phyloP scores from a whole-genome alignment of 2,113 vertebrate species.

The Bos javanicus region DNA sequence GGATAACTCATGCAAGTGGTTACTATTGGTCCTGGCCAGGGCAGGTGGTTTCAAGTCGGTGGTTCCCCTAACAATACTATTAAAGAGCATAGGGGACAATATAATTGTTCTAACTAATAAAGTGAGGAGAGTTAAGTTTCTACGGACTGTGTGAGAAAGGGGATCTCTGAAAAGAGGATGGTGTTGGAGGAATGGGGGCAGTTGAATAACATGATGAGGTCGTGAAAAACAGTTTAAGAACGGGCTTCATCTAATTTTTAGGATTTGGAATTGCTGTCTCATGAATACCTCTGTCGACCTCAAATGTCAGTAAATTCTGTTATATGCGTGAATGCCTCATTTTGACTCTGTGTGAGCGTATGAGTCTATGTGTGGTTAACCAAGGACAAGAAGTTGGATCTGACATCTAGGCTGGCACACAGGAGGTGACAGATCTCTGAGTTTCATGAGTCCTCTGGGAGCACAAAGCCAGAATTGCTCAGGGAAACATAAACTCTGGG shows the following conservation, averaged over 20 bases:
- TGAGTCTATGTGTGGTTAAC: not conserved
- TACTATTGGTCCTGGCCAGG: not conserved
- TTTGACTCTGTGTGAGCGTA: not conserved
- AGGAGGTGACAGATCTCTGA: not conserved
- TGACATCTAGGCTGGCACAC: not conserved
- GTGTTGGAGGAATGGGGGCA: not conserved
- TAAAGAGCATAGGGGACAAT: not conserved
- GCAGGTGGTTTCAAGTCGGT: not conserved
- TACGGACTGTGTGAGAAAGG: not conserved
- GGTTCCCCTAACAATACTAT: not conserved
- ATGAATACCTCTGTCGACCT: not conserved
- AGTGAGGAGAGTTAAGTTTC: not conserved
- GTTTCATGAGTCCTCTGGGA: not conserved
- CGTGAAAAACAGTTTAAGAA: not conserved
- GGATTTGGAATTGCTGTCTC: not conserved
- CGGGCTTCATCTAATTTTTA: not conserved
- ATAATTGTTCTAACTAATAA: not conserved
- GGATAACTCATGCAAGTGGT: not conserved
- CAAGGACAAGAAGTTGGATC: not conserved
- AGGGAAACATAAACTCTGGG: not conserved
- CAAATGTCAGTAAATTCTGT: not conserved
- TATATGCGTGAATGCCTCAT: not conserved
- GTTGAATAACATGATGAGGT: not conserved
- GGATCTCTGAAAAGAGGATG: not conserved
- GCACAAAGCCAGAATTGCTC: not conserved